phyloP scores from a whole-genome alignment of 2,888 invertebrate genomes.

The Mythimna loreyi region DNA sequence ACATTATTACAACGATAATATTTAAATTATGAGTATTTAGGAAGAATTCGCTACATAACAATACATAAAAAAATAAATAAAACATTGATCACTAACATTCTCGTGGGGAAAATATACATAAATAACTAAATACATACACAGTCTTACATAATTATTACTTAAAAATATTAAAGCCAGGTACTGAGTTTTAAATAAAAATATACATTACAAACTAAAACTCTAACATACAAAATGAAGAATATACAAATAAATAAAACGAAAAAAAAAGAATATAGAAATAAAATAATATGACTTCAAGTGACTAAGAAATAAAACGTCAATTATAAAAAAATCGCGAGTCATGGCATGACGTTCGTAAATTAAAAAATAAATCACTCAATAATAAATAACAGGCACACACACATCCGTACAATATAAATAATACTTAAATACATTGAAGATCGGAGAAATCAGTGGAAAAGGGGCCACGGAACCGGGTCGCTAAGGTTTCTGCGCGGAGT shows the following conservation, averaged over 20 bases:
- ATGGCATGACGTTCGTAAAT: conserved; percentile 68
- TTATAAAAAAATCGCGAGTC: conserved; percentile 48
- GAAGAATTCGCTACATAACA: conserved; percentile 49
- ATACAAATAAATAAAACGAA: conserved; percentile 70
- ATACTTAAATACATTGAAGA: conserved; percentile 73
- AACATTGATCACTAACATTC: conserved; percentile 48
- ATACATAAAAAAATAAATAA: conserved; percentile 39
- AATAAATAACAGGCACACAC: conserved; percentile 76
- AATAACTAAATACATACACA: conserved; percentile 46
- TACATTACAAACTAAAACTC: conserved; percentile 66
- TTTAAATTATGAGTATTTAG: conserved; percentile 59
- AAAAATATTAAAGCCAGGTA: conserved; percentile 87
- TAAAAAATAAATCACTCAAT: conserved; percentile 71
- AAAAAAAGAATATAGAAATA: conserved; percentile 51
- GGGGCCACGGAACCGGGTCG: conserved; percentile 81
- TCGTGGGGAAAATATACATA: conserved; percentile 58
- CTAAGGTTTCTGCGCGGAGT: conserved; percentile 94
- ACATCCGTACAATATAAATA: conserved; percentile 78
- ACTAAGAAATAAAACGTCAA: conserved; percentile 54
- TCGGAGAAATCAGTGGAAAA: conserved; percentile 83
- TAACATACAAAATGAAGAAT: conserved; percentile 66
- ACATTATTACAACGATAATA: conserved; percentile 51
- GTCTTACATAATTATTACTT: conserved; percentile 76
- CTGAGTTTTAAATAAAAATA: conserved; percentile 68
- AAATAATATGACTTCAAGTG: conserved; percentile 63